Evolutionary conservation across 2,113 vertebrate genomes (phyloP).

Genomic region (Saguinus midas): DNA sequence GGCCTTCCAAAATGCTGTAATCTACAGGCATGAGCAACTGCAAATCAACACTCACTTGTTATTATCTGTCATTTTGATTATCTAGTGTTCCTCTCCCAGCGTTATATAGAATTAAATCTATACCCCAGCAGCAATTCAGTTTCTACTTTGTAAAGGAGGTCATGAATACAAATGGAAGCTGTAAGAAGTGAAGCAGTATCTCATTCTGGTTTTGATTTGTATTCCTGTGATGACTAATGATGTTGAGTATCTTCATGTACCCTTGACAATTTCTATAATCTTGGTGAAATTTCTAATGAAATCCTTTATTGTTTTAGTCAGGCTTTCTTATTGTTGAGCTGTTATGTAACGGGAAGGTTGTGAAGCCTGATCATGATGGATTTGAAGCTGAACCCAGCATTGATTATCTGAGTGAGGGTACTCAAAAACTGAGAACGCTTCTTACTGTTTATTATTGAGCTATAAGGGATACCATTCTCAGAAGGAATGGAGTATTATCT

Average conservation of each 20-base stretch:
- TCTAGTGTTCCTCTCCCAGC: background rate
- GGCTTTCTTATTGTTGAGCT: background rate
- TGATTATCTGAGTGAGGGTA: background rate
- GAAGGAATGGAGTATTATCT: background rate
- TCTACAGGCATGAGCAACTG: too few species aligned
- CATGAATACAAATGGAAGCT: background rate
- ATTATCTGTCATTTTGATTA: constrained; percentile 8
- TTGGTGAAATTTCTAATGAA: constrained; percentile 19
- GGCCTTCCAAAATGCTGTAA: too few species aligned
- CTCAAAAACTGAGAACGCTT: background rate
- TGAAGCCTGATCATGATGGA: background rate
- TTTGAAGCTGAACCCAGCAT: background rate
- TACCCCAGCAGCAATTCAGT: background rate
- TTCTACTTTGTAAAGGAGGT: constrained; percentile 39
- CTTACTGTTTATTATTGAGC: background rate
- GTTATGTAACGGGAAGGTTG: background rate
- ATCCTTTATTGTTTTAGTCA: constrained; percentile 4
- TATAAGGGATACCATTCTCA: background rate
- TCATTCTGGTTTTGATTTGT: background rate
- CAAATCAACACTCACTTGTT: background rate
- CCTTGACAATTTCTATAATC: background rate
- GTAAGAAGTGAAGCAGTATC: background rate
- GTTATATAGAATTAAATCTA: background rate
- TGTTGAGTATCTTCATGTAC: background rate
- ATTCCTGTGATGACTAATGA: background rate